Evolutionary conservation across 2,797 vertebrate species (phyloP).

Genomic region (Schizothorax lantsangensis): DNA sequence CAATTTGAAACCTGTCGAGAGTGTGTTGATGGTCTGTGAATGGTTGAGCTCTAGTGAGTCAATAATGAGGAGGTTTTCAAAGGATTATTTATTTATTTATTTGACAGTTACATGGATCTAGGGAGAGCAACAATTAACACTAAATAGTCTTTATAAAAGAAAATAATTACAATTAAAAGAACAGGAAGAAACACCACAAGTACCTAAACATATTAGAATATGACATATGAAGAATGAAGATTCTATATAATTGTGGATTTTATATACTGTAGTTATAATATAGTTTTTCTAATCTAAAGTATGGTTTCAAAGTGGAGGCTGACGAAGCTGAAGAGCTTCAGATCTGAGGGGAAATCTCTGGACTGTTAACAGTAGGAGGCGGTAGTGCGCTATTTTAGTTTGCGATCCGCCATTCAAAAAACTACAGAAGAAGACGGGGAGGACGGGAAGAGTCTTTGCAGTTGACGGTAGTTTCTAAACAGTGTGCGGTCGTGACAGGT

Average conservation of each 20-base stretch:
- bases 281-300: neutral
- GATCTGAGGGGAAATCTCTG: no score
- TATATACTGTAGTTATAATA: neutral
- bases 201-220: neutral
- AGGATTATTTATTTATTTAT: neutral
- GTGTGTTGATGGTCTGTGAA: neutral
- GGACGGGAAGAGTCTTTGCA: conserved; percentile 25
- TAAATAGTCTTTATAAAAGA: neutral
- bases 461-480: neutral
- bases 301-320: neutral
- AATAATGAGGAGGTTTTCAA: neutral
- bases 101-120: neutral
- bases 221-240: neutral
- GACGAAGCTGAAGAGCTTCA: neutral
- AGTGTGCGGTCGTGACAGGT: conserved; percentile 38
- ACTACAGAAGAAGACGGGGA: neutral
- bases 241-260: neutral
- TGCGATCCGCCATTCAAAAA: neutral
- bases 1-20: neutral
- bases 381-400: neutral
- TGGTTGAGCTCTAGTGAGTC: neutral
- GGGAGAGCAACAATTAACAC: neutral
- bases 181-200: no score
- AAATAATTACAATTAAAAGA: neutral
- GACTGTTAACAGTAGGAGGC: conserved; percentile 20